Base-by-base conservation (phyloP, 2,888 invertebrate genomes). In the Endomychus coccineus region DNA sequence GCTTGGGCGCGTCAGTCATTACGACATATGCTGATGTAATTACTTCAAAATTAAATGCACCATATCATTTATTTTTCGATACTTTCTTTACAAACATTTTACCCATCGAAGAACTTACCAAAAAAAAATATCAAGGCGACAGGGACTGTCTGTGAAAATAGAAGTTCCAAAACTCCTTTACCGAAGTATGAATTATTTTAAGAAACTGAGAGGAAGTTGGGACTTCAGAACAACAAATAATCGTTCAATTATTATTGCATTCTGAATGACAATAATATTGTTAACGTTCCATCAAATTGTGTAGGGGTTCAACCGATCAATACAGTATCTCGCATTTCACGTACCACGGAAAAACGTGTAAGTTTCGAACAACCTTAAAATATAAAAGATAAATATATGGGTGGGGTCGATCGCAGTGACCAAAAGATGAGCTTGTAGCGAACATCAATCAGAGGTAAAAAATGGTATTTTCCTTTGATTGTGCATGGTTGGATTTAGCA, bases 311-410 rank as follows among this genome's bases (percentile, higher is more conserved):
- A 24, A 10, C 44, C 46, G 9, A 19, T 33, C 21, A 0, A 27
- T n/a, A 21, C 15, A 12, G 46, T 43, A 4, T 43, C 43, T 33
- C 9, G 36, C 2, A 38, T 16, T 35, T 29, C 29, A 10, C 16
- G 37, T 34, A 31, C 27, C 9, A 28, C 31, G 33, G 17, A 49
- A 43, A 46, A 50, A 34, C 21, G 28, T 36, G 27, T 48, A 14
- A 16, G 24, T 16, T 30, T 46, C 15, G 24, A 40, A 13, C 52
- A 50, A 39, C 52, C 52, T 23, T 11, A 46, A 22, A 9, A 47
- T 11, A 33, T 51, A 6, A 36, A 49, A 17, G 16, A 51, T 39
- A 13, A 31, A 4, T 40, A 48, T 39, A 56, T 56, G 54, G 38
- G 41, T 3, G 34, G 31, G 10, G 41, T 42, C 4, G 36, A 34